These are phyloP conservation scores for Protophormia terraenovae DNA, from an alignment of 2,888 invertebrate species.

Conservation along the genomic window DNA sequence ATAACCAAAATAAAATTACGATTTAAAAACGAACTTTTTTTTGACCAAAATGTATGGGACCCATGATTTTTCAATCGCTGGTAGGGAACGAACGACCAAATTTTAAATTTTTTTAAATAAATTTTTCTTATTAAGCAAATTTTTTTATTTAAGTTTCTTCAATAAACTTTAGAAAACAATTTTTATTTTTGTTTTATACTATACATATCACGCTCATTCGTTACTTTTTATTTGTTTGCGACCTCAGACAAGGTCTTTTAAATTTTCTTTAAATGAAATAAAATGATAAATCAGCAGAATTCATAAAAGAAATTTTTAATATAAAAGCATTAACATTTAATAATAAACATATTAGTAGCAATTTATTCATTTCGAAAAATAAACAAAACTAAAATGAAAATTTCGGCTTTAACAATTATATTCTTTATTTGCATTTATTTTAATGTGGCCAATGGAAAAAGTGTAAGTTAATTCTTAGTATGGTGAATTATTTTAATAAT, in stretches of 20 bases:
- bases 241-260: background rate
- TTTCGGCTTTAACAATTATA: background rate
- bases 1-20: no score
- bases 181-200: no score
- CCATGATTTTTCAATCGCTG: no score
- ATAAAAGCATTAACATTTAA: constrained; percentile 32
- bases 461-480: constrained; percentile 50
- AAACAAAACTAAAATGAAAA: constrained; percentile 44
- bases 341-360: background rate
- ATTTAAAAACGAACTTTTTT: no score
- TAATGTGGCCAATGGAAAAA: constrained; percentile 35
- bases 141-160: no score
- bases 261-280: background rate
- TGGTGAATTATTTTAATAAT: background rate
- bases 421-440: constrained; percentile 32
- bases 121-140: no score
- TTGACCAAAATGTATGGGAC: no score
- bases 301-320: background rate
- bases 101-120: no score
- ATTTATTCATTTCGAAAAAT: constrained; percentile 1
- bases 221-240: background rate
- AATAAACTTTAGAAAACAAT: no score
- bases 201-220: constrained; percentile 24
- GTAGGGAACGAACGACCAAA: no score
- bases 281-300: constrained; percentile 29